A percentile compares a stretch with the other conserved stretches of the same genome.
phyloP scores from a whole-genome alignment of 1,140 invertebrate genomes.

The Latrodectus geometricus region DNA sequence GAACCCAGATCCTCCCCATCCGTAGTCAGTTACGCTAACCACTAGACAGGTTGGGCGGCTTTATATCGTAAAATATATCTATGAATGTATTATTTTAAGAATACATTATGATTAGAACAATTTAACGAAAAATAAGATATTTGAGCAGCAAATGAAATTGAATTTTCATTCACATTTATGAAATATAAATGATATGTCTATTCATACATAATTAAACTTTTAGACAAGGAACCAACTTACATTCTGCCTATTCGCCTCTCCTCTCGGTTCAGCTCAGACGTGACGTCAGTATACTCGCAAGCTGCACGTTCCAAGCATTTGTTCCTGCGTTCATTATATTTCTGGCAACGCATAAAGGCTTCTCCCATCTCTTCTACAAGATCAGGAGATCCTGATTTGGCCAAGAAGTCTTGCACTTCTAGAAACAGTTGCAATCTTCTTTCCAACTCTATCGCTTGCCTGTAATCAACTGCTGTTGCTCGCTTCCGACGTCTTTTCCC shows the following conservation, averaged over 20 bases:
- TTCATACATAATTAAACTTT: too few relatives aligned
- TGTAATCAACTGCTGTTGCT: not conserved
- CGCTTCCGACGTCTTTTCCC: not conserved
- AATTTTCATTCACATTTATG: too few relatives aligned
- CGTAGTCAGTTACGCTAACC: too few relatives aligned
- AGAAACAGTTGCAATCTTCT: conserved; percentile 28
- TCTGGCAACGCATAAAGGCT: conserved; percentile 31
- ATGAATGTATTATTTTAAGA: too few relatives aligned
- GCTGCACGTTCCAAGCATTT: conserved; percentile 43
- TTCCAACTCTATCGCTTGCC: conserved; percentile 8
- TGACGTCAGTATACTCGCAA: conserved; percentile 30
- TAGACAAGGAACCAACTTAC: conserved; percentile 6
- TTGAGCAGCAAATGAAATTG: too few relatives aligned
- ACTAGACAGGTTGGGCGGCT: too few relatives aligned
- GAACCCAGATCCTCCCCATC: too few relatives aligned
- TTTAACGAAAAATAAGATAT: too few relatives aligned
- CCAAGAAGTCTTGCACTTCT: conserved; percentile 46
- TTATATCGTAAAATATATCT: too few relatives aligned
- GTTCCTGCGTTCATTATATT: conserved; percentile 27
- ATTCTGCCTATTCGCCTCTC: conserved; percentile 38
- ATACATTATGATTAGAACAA: too few relatives aligned
- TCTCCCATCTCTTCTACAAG: conserved; percentile 25
- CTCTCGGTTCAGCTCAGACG: conserved; percentile 5
- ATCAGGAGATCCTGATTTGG: conserved; percentile 5
- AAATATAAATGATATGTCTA: too few relatives aligned